Conservation (phyloP, 2,113 vertebrate genomes). For the Octodon degus region DNA sequence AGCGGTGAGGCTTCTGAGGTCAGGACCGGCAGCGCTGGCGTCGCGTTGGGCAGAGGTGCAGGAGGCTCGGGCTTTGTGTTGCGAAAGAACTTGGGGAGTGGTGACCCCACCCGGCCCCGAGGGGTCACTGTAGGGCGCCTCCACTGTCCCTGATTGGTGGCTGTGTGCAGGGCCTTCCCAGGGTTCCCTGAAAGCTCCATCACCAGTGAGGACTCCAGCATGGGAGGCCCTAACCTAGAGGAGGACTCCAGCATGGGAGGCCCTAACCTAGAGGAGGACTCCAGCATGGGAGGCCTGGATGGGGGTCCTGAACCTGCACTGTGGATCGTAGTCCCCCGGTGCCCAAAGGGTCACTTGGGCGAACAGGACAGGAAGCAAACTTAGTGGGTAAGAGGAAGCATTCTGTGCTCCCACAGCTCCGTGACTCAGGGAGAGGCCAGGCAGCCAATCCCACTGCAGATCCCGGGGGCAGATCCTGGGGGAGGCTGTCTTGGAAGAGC, state of each 20-base stretch:
- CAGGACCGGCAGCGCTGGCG: background rate
- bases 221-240: no score
- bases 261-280: no score
- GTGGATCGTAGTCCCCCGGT: accelerated
- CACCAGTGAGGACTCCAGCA: background rate
- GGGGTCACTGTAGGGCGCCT: background rate
- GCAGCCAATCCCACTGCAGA: background rate
- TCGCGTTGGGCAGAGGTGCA: accelerated
- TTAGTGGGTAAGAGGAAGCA: background rate
- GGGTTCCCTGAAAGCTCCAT: background rate
- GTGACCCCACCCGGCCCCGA: background rate
- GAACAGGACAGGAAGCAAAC: background rate
- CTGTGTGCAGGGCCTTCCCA: background rate
- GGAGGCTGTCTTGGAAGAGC: background rate
- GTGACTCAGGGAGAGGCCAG: background rate
- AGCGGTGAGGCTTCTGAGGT: no score
- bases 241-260: no score
- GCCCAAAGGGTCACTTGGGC: background rate
- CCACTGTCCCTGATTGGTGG: background rate
- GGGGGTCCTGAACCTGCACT: accelerated
- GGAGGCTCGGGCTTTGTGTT: accelerated
- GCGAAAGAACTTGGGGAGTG: background rate
- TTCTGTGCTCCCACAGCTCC: background rate
- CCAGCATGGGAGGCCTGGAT: accelerated
- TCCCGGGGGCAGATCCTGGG: background rate